These are phyloP conservation scores for Pseudomyrmex pallidus DNA, from an alignment of 1,140 invertebrate genomes.

Conservation along the genomic window DNA sequence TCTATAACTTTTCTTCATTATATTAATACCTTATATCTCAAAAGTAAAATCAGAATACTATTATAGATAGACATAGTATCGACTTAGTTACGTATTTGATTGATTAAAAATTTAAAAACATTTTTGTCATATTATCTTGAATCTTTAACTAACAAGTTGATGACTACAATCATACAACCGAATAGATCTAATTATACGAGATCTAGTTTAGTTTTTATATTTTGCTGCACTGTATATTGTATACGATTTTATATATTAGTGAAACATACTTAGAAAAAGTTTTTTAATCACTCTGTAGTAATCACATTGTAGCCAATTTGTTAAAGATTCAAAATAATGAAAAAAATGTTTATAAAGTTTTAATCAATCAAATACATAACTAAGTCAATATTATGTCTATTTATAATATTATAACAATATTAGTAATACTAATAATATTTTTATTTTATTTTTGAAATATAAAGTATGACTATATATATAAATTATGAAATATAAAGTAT, in stretches of 20 bases:
- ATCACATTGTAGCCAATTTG: neutral
- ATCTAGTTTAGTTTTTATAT: neutral
- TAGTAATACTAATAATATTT: neutral
- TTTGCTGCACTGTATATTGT: neutral
- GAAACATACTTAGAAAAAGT: neutral
- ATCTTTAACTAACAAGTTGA: neutral
- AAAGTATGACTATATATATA: neutral
- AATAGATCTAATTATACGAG: too few species aligned
- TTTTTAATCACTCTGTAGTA: conserved; percentile 1
- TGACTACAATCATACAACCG: too few species aligned
- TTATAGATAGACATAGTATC: neutral
- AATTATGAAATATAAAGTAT: too few species aligned
- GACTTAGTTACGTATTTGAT: neutral
- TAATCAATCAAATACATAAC: neutral
- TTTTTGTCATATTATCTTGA: neutral
- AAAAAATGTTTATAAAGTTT: neutral
- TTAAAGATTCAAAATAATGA: neutral
- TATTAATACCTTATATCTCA: conserved; percentile 5
- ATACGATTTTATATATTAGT: neutral
- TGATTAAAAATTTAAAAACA: neutral
- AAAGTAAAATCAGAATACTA: neutral
- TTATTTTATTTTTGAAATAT: conserved; percentile 2
- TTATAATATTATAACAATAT: too few species aligned
- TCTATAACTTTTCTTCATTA: too few species aligned
- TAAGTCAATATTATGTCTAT: neutral